These are phyloP conservation scores for Eulemur mongoz DNA, from an alignment of 2,797 vertebrate genomes.

Conservation along the genomic window DNA sequence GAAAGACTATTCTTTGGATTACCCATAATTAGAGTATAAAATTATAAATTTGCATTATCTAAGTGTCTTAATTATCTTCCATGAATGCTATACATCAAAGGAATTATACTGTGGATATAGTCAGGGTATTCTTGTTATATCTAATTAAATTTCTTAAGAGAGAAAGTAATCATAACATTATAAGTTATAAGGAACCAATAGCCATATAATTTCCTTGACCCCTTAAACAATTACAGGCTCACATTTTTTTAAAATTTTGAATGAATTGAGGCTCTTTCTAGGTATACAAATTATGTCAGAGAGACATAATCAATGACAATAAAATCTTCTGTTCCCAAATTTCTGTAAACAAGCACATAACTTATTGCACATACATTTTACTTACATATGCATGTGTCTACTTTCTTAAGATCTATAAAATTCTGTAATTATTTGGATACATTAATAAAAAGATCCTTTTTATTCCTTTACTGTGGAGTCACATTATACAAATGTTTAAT, in stretches of 20 bases:
- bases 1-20: neutral
- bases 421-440: neutral
- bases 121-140: neutral
- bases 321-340: neutral
- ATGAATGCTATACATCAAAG: neutral
- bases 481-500: neutral
- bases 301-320: neutral
- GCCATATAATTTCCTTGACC: neutral
- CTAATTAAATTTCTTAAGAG: neutral
- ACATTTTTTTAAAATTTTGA: neutral
- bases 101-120: neutral
- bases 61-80: neutral
- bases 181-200: neutral
- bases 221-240: neutral
- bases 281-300: neutral
- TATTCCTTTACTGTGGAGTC: neutral
- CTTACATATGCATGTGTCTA: neutral
- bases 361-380: neutral
- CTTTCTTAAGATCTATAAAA: neutral
- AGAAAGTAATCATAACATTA: neutral
- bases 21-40: neutral
- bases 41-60: neutral
- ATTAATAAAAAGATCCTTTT: neutral
- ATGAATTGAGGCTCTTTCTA: neutral
- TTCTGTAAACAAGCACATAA: neutral